These are phyloP conservation scores for Zoanthus sociatus DNA, from an alignment of 92 coral and sea anemone species.

Conservation along the genomic window DNA sequence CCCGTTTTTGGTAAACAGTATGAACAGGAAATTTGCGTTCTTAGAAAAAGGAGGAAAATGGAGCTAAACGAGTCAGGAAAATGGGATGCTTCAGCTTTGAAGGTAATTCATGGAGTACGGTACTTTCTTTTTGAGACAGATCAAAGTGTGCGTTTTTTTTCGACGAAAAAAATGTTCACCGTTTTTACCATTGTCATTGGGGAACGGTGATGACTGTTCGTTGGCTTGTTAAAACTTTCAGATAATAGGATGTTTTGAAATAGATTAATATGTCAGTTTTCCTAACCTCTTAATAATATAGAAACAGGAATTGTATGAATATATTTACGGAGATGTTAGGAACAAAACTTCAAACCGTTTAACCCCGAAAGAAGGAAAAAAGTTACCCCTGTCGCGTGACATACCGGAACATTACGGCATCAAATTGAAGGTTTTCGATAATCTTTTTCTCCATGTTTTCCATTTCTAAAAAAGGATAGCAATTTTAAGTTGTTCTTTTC, in stretches of 20 bases:
- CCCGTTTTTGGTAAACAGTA: constrained; percentile 44
- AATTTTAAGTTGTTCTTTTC: not conserved
- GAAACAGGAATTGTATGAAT: not conserved
- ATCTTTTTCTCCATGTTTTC: not conserved
- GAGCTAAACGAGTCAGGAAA: constrained; percentile 77
- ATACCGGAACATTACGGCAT: not conserved
- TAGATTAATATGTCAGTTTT: not conserved
- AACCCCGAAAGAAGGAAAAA: constrained; percentile 13
- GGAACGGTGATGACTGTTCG: not conserved
- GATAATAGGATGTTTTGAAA: not conserved
- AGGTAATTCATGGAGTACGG: constrained; percentile 57
- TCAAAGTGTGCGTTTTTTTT: too few species aligned
- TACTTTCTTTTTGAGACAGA: not conserved
- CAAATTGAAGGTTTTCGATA: not conserved
- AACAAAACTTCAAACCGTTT: not conserved
- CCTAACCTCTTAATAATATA: not conserved
- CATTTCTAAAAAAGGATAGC: not conserved
- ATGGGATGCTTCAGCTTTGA: constrained; percentile 93
- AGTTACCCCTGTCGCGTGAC: constrained; percentile 39
- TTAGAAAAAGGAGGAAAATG: constrained; percentile 72
- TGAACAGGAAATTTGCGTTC: constrained; percentile 42
- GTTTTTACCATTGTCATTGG: too few species aligned
- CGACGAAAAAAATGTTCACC: too few species aligned
- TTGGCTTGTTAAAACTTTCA: not conserved
- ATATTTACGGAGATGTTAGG: constrained; percentile 3